Base-by-base conservation (phyloP, 1,140 invertebrate genomes). In the Zaprionus ghesquierei region DNA sequence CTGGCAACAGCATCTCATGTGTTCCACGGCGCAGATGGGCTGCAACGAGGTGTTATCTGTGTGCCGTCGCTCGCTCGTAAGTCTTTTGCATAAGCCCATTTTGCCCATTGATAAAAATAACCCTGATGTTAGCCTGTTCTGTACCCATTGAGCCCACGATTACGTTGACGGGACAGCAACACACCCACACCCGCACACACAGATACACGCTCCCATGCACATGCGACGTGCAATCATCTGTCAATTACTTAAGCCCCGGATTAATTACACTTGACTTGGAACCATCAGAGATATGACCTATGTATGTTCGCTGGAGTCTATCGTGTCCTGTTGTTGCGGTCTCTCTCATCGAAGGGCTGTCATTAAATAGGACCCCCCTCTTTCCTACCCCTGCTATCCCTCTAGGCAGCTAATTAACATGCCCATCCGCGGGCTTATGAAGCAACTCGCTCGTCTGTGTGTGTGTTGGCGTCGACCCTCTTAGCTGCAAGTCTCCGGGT, bases 201-300 rank as follows among this genome's bases (percentile, higher is more conserved):
- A 46, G 5, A 10, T 12, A 22, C 20, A 23, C 18, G 2, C 76
- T 0, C 33, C 13, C 33, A 41, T 41, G n/a, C 35, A 82, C 79
- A 87, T 82, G 81, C 89, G 75, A 71, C 74, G 69, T 79, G 74
- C 77, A 84, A 89, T 89, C 84, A 89, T 89, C 89, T 89, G 84
- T 89, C 84, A 89, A 89, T 89, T 89, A 84, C 84, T 89, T 89
- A 89, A 89, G 68, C 77, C 84, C 29, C 68, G 79, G 84, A 89
- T 89, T 89, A 89, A 89, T 86, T 86, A 84, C 76, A 59, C 72
- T 63, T 77, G 79, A 76, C 79, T 65, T 76, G 51, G 58, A 77
- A 49, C 77, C 78, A 87, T 86, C 81, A 71, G 56, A 62, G 82
- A 86, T 89, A 85, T 58, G 9, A 41, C n/a, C 6, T 27, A 27